Evolutionary conservation across 2,797 vertebrate genomes (phyloP).

Genomic region (Hephaestus fuliginosus): DNA sequence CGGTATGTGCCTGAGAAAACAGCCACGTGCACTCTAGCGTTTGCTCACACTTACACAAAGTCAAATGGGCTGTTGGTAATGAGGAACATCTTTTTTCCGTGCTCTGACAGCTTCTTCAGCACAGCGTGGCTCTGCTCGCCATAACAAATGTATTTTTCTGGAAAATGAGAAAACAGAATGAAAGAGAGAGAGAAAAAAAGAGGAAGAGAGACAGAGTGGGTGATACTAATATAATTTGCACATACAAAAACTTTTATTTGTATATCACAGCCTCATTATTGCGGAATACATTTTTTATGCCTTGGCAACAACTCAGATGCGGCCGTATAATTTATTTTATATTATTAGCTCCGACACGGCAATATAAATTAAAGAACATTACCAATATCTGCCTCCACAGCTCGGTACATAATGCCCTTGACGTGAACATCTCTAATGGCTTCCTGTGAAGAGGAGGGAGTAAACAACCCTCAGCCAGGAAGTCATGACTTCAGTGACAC

Average conservation of each 20-base stretch:
- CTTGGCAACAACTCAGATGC: constrained; percentile 21
- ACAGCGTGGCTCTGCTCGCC: constrained; percentile 95
- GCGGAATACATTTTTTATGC: constrained; percentile 22
- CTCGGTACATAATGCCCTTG: constrained; percentile 97
- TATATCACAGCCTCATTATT: constrained; percentile 38
- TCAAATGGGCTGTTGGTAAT: constrained; percentile 99
- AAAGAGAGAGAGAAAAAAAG: not conserved
- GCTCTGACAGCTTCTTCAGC: constrained; percentile 92
- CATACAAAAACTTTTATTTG: constrained; percentile 36
- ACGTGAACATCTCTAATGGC: constrained; percentile 97
- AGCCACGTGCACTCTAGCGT: constrained; percentile 23
- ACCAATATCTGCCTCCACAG: constrained; percentile 98
- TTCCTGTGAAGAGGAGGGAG: constrained; percentile 86
- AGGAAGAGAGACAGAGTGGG: not conserved
- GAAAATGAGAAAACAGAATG: constrained; percentile 22
- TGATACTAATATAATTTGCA: constrained; percentile 6
- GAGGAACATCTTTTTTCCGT: constrained; percentile 99
- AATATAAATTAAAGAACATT: constrained; percentile 63
- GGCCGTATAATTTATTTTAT: not conserved
- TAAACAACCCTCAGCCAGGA: constrained; percentile 60
- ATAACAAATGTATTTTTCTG: constrained; percentile 97
- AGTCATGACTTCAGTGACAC: constrained; percentile 50
- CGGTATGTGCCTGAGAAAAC: not conserved
- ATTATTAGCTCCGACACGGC: constrained; percentile 21
- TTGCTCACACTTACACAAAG: constrained; percentile 92